Conservation (phyloP, 2,797 vertebrate genomes). For the Triplophysa yarkandensis region DNA sequence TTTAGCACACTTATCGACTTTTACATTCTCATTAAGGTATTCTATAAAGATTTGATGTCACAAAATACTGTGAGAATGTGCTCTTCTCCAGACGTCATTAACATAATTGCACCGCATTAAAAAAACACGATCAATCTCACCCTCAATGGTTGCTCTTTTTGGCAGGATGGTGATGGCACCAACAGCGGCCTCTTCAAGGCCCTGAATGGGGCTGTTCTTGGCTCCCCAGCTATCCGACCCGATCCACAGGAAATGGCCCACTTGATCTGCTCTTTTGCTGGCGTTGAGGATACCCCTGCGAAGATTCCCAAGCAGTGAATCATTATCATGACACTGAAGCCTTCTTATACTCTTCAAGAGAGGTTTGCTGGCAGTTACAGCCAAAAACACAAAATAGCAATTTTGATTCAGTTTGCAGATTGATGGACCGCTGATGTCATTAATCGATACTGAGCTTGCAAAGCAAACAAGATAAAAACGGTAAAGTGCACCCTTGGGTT, state of each 20-base stretch:
- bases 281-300: slow-evolving; percentile 90
- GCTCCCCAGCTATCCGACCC: slow-evolving; percentile 97
- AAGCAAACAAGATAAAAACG: slow-evolving; percentile 23
- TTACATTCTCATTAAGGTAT: neutral
- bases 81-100: neutral
- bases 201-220: slow-evolving; percentile 84
- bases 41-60: neutral
- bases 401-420: slow-evolving; percentile 7
- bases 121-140: slow-evolving; percentile 69
- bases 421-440: slow-evolving; percentile 13
- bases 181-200: slow-evolving; percentile 88
- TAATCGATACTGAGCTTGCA: slow-evolving; percentile 22
- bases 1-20: neutral
- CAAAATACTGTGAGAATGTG: slow-evolving; percentile 1
- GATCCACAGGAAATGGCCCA: slow-evolving; percentile 95
- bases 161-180: slow-evolving; percentile 94
- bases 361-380: neutral
- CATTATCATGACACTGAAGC: slow-evolving; percentile 11
- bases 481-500: slow-evolving; percentile 37
- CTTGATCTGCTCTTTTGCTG: slow-evolving; percentile 86
- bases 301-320: slow-evolving; percentile 32
- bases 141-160: slow-evolving; percentile 87
- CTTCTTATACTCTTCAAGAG: slow-evolving; percentile 4
- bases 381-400: slow-evolving; percentile 18
- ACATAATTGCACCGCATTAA: neutral